Evolutionary conservation across 2,797 vertebrate genomes (phyloP), one percentile per base, ranked within the genome.

Genomic region (Lacerta agilis): DNA sequence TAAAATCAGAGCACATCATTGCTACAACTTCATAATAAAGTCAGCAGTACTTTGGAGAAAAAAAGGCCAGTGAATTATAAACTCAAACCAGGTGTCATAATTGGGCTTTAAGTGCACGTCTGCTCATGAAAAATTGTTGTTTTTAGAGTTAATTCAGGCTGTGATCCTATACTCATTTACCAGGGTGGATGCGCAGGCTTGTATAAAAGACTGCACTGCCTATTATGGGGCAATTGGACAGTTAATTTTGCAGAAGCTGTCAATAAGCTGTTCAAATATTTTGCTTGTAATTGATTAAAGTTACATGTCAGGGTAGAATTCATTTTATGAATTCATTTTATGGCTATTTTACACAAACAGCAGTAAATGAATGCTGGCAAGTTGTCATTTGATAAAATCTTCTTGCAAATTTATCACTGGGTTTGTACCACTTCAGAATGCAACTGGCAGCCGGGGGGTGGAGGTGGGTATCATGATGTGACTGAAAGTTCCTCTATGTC

Each of bases 231-330:
- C 85, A 61, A 49, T 9, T 72, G 17, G 55, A 41, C 36, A 9
- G 18, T 82, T 20, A 66, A 69, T 49, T 23, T 49, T 49, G 45
- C n/a, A 49, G 66, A 72, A 69, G 41, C 15, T 29, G 66, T 71
- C 66, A 79, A 79, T 86, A 78, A 61, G 29, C 72, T 71, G 49
- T 71, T 33, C 81, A 83, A 83, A 71, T 58, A 38, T n/a, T 23
- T 86, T 79, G 85, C 77, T 86, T 80, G 67, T 8, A 23, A 41
- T 58, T 72, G 85, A 86, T n/a, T 86, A 72, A 67, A 86, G 72
- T 20, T 58, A 73, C 29, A 41, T n/a, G 27, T 71, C 27, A 71
- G 43, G 25, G 5, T 11, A 49, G 20, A 80, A 49, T 15, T 73
- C 49, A 80, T 66, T 85, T 79, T 45, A 86, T 67, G 20, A 80